phyloP scores from a whole-genome alignment of 1,140 invertebrate species.

The Asobara japonica region DNA sequence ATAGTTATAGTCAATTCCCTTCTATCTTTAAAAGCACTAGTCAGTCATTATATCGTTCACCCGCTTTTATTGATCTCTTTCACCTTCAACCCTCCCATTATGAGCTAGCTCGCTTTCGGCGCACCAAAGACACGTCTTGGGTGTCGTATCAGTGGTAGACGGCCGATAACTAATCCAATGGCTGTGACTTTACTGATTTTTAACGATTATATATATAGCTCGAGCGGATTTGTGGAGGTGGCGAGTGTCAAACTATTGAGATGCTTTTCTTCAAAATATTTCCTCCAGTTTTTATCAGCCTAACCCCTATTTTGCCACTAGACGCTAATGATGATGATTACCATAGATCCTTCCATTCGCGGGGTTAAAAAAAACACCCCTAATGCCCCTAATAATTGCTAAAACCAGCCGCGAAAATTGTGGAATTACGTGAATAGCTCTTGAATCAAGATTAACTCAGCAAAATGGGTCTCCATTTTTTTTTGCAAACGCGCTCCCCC shows the following conservation, averaged over 20 bases:
- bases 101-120: neutral
- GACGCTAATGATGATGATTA: neutral
- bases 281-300: neutral
- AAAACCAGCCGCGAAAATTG: neutral
- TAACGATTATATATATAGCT: neutral
- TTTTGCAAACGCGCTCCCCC: neutral
- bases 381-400: neutral
- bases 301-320: neutral
- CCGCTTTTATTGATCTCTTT: constrained; percentile 7
- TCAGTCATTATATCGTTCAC: neutral
- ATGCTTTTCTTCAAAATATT: neutral
- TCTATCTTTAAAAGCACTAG: neutral
- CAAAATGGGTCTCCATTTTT: neutral
- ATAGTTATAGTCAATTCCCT: neutral
- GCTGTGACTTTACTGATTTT: neutral
- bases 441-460: neutral
- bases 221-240: neutral
- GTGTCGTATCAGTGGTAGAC: neutral
- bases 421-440: neutral
- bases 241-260: neutral
- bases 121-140: neutral
- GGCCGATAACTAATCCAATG: neutral
- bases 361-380: neutral
- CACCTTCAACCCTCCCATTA: neutral
- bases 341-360: neutral